Conservation (phyloP, 2,797 vertebrate species). For the Garrulus glandarius region DNA sequence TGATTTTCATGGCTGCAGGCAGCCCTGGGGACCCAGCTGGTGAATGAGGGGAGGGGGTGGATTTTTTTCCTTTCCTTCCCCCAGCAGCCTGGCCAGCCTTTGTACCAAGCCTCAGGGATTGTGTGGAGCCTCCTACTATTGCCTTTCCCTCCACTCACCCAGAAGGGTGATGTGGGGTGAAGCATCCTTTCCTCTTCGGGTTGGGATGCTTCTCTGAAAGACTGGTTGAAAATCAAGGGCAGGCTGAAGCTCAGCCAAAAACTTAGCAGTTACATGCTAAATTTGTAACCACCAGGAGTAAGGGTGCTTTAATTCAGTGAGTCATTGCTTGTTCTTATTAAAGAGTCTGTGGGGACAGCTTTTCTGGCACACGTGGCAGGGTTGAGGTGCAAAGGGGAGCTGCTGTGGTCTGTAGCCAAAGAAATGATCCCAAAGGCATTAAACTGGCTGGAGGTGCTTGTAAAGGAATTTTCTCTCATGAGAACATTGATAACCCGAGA, state of each 20-base stretch:
- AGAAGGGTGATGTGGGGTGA: neutral
- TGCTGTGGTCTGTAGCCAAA: neutral
- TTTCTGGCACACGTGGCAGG: neutral
- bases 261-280: neutral
- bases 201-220: neutral
- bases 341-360: neutral
- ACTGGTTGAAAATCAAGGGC: neutral
- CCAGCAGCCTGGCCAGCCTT: neutral
- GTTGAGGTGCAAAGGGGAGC: neutral
- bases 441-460: neutral
- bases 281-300: neutral
- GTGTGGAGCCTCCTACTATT: neutral
- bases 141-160: accelerated
- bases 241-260: neutral
- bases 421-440: neutral
- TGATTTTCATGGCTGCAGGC: neutral
- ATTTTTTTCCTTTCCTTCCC: neutral
- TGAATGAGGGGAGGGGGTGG: neutral
- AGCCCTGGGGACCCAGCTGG: neutral
- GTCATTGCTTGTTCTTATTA: neutral
- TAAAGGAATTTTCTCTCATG: neutral
- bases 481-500: neutral
- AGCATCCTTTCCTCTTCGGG: neutral
- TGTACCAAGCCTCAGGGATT: accelerated
- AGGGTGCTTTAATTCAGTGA: slow-evolving; percentile 8